phyloP scores from a whole-genome alignment of 2,113 vertebrate genomes.

The Albula goreensis region DNA sequence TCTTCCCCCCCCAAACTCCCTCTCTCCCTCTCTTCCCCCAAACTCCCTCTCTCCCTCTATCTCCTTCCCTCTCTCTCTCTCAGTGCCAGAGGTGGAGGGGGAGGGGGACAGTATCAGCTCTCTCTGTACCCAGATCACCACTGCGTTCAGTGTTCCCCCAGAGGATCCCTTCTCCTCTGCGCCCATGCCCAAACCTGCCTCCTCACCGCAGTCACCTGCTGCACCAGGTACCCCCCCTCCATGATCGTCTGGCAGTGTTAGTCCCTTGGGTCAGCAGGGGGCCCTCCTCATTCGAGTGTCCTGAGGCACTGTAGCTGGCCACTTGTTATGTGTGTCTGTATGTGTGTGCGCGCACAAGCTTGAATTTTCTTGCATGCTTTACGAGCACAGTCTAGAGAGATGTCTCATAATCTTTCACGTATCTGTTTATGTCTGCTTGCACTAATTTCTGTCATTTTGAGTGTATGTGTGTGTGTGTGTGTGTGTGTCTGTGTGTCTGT shows the following conservation, averaged over 20 bases:
- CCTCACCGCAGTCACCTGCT: slow-evolving; percentile 85
- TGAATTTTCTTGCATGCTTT: not conserved
- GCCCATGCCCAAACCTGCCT: slow-evolving; percentile 81
- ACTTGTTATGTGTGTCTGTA: not conserved
- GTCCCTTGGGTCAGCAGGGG: not conserved
- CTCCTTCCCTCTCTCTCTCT: slow-evolving; percentile 31
- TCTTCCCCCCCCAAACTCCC: not conserved
- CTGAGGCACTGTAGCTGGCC: not conserved
- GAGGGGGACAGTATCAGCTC: slow-evolving; percentile 95
- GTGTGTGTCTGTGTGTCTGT: not conserved
- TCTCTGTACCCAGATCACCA: slow-evolving; percentile 94
- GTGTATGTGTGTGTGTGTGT: not conserved
- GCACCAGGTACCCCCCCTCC: slow-evolving; percentile 78
- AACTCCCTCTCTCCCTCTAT: not conserved
- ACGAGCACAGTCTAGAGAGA: not conserved
- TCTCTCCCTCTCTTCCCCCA: not conserved
- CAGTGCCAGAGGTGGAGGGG: slow-evolving; percentile 81
- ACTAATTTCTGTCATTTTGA: not conserved
- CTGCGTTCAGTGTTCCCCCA: slow-evolving; percentile 84
- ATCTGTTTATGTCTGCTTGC: not conserved
- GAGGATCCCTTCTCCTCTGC: slow-evolving; percentile 94
- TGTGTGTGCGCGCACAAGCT: not conserved
- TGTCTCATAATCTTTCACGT: not conserved
- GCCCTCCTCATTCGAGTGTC: not conserved
- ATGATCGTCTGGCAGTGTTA: not conserved